These are phyloP conservation scores for Paraplagusia blochii DNA, from an alignment of 2,113 vertebrate species.

Conservation along the genomic window DNA sequence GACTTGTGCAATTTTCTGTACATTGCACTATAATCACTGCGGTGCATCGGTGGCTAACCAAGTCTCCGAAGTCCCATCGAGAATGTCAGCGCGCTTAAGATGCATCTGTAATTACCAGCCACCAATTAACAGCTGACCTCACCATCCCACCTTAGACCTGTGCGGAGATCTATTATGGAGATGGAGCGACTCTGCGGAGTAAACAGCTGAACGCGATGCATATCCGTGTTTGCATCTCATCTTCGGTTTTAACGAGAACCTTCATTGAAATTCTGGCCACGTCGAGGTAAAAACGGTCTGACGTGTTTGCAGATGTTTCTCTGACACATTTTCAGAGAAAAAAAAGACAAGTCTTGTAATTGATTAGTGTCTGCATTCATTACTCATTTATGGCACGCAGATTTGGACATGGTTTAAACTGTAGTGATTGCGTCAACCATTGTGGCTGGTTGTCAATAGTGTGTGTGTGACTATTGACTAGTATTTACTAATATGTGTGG, in stretches of 20 bases:
- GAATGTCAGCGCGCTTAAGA: constrained; percentile 60
- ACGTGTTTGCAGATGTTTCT: constrained; percentile 15
- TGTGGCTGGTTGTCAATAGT: too few species aligned
- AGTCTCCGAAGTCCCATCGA: constrained; percentile 53
- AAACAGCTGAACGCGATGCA: constrained; percentile 57
- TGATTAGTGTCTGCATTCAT: neutral
- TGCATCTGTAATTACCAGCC: constrained; percentile 71
- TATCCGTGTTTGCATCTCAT: constrained; percentile 36
- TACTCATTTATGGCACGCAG: too few species aligned
- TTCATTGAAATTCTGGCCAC: constrained; percentile 45
- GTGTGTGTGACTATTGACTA: too few species aligned
- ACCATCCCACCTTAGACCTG: constrained; percentile 60
- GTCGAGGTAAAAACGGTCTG: neutral
- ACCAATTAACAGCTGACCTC: constrained; percentile 72
- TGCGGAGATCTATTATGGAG: constrained; percentile 73
- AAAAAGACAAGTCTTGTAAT: neutral
- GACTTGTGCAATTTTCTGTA: constrained; percentile 40
- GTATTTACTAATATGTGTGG: too few species aligned
- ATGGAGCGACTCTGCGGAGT: constrained; percentile 60
- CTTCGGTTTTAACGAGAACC: constrained; percentile 8
- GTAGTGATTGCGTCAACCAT: too few species aligned
- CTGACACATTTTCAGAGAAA: neutral
- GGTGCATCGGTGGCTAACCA: constrained; percentile 42
- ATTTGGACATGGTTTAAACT: too few species aligned
- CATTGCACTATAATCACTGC: constrained; percentile 36